Evolutionary conservation across 2,113 vertebrate genomes (phyloP).

Genomic region (Charadrius vociferus): DNA sequence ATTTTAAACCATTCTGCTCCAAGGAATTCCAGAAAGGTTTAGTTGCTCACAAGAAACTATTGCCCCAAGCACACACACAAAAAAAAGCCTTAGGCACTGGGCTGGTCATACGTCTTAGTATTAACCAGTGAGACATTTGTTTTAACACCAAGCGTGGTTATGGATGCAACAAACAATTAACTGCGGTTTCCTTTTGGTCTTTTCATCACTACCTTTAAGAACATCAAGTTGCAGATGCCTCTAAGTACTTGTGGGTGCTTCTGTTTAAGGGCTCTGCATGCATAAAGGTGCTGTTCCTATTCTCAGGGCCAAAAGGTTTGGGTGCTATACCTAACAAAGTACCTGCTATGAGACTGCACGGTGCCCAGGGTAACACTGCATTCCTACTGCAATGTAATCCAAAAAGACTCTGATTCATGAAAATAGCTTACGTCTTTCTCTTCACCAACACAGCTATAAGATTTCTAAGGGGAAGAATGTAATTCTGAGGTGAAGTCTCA

Average conservation of each 20-base stretch:
- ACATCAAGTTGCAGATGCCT: not conserved
- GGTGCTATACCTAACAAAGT: not conserved
- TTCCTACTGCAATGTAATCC: not conserved
- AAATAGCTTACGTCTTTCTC: not conserved
- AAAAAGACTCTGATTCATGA: not conserved
- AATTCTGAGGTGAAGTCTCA: not conserved
- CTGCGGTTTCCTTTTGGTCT: accelerated
- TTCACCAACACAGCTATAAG: not conserved
- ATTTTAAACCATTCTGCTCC: not conserved
- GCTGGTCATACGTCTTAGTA: not conserved
- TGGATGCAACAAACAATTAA: accelerated
- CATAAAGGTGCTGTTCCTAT: not conserved
- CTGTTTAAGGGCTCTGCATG: not conserved
- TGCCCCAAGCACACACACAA: not conserved
- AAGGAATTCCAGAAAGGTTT: not conserved
- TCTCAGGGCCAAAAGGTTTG: not conserved
- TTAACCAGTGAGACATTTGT: not conserved
- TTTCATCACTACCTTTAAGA: not conserved
- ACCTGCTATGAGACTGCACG: not conserved
- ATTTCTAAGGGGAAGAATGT: not conserved
- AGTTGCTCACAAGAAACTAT: not conserved
- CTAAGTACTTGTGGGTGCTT: not conserved
- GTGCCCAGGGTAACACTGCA: not conserved
- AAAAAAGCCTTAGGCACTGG: not conserved
- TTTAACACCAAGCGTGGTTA: not conserved